These are phyloP conservation scores for Temnothorax nylanderi DNA, from an alignment of 1,140 invertebrate species.

Conservation along the genomic window DNA sequence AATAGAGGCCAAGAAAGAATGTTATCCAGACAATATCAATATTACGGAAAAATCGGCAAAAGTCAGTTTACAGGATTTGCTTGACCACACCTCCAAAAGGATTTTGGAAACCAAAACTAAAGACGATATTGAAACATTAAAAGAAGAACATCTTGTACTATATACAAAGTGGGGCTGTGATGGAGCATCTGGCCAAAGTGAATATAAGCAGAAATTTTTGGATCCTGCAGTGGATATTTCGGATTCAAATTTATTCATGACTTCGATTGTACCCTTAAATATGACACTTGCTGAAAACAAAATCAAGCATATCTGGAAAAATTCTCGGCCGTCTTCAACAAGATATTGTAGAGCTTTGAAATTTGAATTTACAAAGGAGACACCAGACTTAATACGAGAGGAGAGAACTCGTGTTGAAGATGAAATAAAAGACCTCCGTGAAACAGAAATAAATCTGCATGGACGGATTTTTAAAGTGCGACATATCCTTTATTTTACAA, in stretches of 20 bases:
- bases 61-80: constrained; percentile 29
- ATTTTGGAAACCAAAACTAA: constrained; percentile 14
- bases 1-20: constrained; percentile 4
- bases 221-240: background rate
- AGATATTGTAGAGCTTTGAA: constrained; percentile 32
- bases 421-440: constrained; percentile 1
- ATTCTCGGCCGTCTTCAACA: constrained; percentile 30
- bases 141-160: constrained; percentile 2
- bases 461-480: background rate
- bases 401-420: constrained; percentile 22
- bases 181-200: constrained; percentile 12
- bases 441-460: background rate
- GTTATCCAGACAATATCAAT: constrained; percentile 20
- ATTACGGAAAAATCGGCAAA: constrained; percentile 8
- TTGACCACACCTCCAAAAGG: constrained; percentile 15
- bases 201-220: constrained; percentile 22
- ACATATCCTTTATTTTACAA: constrained; percentile 31
- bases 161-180: constrained; percentile 38
- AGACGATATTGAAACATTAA: constrained; percentile 2
- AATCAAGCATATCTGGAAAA: constrained; percentile 16
- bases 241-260: constrained; percentile 38
- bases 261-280: constrained; percentile 18
- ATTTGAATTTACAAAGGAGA: constrained; percentile 29
- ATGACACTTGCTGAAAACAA: background rate
- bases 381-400: background rate